Percentiles rank a stretch among this genome's conserved stretches.
phyloP scores from a whole-genome alignment of 2,888 invertebrate species.

The Polydrusus tereticollis region DNA sequence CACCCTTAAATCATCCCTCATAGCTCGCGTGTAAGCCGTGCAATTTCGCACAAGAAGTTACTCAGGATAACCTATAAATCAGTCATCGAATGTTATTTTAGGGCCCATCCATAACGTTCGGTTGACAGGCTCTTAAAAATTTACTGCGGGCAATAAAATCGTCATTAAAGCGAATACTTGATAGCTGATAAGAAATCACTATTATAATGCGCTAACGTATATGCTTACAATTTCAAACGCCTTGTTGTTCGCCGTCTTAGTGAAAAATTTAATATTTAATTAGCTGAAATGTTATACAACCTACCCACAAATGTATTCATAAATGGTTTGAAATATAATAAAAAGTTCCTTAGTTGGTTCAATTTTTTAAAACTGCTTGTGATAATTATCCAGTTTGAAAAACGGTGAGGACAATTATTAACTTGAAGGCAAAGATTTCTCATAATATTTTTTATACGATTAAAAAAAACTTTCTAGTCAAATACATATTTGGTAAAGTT shows the following conservation, averaged over 20 bases:
- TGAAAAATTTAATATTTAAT: not conserved
- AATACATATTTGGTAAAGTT: too few relatives aligned
- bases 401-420: too few relatives aligned
- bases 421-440: too few relatives aligned
- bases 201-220: not conserved
- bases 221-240: not conserved
- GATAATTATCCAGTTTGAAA: too few relatives aligned
- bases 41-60: slow-evolving; percentile 35
- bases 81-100: slow-evolving; percentile 32
- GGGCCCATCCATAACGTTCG: slow-evolving; percentile 25
- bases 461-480: too few relatives aligned
- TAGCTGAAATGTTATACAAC: too few relatives aligned
- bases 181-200: not conserved
- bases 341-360: too few relatives aligned
- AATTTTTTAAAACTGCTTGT: too few relatives aligned
- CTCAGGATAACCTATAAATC: slow-evolving; percentile 33
- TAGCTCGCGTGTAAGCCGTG: slow-evolving; percentile 23
- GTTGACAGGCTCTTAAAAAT: slow-evolving; percentile 30
- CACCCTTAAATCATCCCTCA: slow-evolving; percentile 1
- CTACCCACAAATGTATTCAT: too few relatives aligned
- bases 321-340: too few relatives aligned
- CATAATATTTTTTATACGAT: too few relatives aligned
- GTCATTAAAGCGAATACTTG: slow-evolving; percentile 11
- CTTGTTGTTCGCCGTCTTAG: not conserved
- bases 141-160: slow-evolving; percentile 20